Evolutionary conservation across 2,888 invertebrate species (phyloP).

Genomic region (Podabrus alpinus): DNA sequence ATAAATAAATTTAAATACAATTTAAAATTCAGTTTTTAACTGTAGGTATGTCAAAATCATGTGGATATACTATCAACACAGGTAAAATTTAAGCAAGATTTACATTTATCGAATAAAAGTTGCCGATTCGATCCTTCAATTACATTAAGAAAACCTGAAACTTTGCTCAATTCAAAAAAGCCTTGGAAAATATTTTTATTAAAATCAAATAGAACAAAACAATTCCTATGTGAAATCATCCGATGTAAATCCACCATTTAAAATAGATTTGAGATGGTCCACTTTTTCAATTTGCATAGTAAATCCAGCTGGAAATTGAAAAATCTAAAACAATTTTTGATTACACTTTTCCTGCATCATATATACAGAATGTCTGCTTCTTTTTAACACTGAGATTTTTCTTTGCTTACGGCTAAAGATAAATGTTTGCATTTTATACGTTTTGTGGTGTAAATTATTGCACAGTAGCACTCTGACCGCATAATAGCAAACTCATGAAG

Average conservation of each 20-base stretch:
- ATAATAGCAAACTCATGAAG: constrained; percentile 32
- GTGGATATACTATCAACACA: no score
- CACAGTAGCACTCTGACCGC: constrained; percentile 29
- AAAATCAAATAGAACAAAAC: not conserved
- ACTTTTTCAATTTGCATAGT: not conserved
- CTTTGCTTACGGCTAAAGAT: not conserved
- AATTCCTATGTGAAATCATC: not conserved
- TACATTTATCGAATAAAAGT: no score
- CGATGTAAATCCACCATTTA: not conserved
- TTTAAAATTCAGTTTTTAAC: no score
- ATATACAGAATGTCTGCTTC: not conserved
- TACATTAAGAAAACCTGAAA: no score
- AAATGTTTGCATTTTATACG: constrained; percentile 17
- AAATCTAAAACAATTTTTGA: not conserved
- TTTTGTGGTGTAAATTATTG: constrained; percentile 27
- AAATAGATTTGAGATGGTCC: not conserved
- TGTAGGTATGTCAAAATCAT: no score
- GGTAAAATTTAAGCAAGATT: no score
- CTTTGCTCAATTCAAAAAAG: not conserved
- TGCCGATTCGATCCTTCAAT: no score
- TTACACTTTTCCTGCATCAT: not conserved
- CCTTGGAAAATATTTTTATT: not conserved
- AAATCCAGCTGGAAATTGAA: not conserved
- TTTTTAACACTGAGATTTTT: not conserved
- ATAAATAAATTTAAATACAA: no score